These are phyloP conservation scores for Polyommatus icarus DNA, from an alignment of 2,888 invertebrate genomes.

Conservation along the genomic window DNA sequence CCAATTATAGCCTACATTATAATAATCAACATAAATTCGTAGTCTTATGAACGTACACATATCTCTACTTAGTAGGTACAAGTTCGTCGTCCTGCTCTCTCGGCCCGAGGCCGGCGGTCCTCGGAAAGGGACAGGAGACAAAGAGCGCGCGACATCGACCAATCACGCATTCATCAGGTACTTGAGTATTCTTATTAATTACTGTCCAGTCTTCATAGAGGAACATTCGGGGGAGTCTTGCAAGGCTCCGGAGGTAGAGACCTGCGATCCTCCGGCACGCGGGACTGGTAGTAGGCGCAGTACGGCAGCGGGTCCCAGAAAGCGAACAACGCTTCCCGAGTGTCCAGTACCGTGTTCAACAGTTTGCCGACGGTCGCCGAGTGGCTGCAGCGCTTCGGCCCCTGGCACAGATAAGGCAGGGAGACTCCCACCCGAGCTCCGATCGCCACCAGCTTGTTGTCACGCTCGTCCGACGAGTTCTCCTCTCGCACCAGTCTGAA, in stretches of 20 bases:
- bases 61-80: constrained; percentile 79
- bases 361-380: constrained; percentile 82
- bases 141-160: constrained; percentile 50
- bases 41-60: constrained; percentile 53
- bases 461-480: constrained; percentile 64
- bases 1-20: constrained; percentile 43
- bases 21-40: constrained; percentile 54
- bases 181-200: constrained; percentile 72
- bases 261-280: constrained; percentile 81
- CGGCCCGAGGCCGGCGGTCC: constrained; percentile 45
- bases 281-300: constrained; percentile 91
- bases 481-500: constrained; percentile 87
- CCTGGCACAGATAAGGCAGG: constrained; percentile 89
- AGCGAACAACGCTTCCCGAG: constrained; percentile 88
- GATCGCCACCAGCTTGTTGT: constrained; percentile 63
- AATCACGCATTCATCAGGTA: constrained; percentile 77
- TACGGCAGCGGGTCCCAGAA: constrained; percentile 93
- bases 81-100: constrained; percentile 64
- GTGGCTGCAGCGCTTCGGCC: constrained; percentile 82
- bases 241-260: constrained; percentile 76
- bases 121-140: constrained; percentile 44
- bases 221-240: constrained; percentile 77
- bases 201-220: constrained; percentile 61
- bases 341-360: constrained; percentile 86
- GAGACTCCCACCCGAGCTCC: constrained; percentile 90